These are phyloP conservation scores for Chaetodon trifascialis DNA, from an alignment of 2,113 vertebrate species.

Conservation along the genomic window DNA sequence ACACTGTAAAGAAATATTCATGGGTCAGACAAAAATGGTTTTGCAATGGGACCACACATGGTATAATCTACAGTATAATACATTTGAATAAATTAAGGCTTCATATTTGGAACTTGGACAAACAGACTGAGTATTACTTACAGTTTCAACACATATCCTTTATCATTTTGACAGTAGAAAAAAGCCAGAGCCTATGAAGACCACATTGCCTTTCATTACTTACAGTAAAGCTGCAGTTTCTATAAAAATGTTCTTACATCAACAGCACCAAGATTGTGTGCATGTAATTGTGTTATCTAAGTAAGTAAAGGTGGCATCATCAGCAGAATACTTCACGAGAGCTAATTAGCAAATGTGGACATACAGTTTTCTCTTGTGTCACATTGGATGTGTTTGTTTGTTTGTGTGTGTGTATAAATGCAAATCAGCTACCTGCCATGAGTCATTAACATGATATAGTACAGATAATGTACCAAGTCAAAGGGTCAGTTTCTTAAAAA, in stretches of 20 bases:
- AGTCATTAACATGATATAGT: not conserved
- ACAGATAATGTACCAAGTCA: not conserved
- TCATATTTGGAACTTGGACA: slow-evolving; percentile 10
- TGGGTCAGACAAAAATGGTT: slow-evolving; percentile 22
- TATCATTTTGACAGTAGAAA: slow-evolving; percentile 17
- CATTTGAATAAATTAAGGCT: not conserved
- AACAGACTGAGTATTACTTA: not conserved
- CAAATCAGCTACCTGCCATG: not conserved
- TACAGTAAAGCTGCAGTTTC: not conserved
- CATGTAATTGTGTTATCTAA: not conserved
- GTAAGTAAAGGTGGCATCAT: not conserved
- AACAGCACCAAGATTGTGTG: not conserved
- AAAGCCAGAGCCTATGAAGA: slow-evolving; percentile 13
- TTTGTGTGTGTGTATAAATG: not conserved
- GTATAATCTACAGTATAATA: slow-evolving; percentile 2
- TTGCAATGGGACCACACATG: slow-evolving; percentile 17
- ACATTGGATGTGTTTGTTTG: not conserved
- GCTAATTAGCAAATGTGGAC: not conserved
- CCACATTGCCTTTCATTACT: slow-evolving; percentile 1
- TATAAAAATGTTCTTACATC: not conserved
- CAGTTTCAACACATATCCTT: slow-evolving; percentile 11
- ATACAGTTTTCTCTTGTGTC: not conserved
- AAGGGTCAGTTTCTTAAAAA: not conserved
- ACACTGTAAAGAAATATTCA: too few relatives aligned
- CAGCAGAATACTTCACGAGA: not conserved